phyloP scores from a whole-genome alignment of 1,140 invertebrate species.

The Procambarus virginalis region DNA sequence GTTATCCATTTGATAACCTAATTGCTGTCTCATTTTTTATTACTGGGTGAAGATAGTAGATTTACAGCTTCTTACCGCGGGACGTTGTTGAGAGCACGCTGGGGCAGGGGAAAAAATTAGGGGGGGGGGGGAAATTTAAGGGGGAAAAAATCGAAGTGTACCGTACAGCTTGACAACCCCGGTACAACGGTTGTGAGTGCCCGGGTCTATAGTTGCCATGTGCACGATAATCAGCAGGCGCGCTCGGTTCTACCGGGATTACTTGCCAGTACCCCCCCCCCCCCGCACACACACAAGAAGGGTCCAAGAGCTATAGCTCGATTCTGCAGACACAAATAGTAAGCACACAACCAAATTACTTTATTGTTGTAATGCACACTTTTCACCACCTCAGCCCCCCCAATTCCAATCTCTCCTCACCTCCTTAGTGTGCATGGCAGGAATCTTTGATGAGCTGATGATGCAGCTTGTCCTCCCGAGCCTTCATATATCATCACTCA shows the following conservation, averaged over 20 bases:
- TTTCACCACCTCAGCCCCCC: too few relatives aligned
- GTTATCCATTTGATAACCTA: constrained; percentile 4
- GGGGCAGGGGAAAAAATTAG: too few relatives aligned
- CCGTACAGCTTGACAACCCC: constrained; percentile 61
- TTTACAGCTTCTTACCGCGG: background rate
- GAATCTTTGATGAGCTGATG: too few relatives aligned
- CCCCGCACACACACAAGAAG: too few relatives aligned
- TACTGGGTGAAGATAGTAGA: background rate
- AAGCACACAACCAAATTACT: too few relatives aligned
- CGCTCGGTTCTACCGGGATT: background rate
- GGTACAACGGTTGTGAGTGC: constrained; percentile 33
- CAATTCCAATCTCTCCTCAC: background rate
- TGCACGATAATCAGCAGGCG: constrained; percentile 46
- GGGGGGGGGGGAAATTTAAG: too few relatives aligned
- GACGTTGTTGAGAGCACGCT: constrained; percentile 9
- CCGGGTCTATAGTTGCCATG: constrained; percentile 10
- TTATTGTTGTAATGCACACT: too few relatives aligned
- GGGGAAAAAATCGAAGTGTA: constrained; percentile 61
- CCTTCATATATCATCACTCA: too few relatives aligned
- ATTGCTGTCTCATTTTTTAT: constrained; percentile 8
- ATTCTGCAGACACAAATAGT: too few relatives aligned
- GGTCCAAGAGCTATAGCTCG: too few relatives aligned
- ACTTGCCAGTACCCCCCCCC: background rate
- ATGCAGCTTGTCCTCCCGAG: too few relatives aligned
- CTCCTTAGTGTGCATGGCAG: background rate